These are phyloP conservation scores for Bos indicus DNA, from an alignment of 2,113 vertebrate genomes.

Conservation along the genomic window DNA sequence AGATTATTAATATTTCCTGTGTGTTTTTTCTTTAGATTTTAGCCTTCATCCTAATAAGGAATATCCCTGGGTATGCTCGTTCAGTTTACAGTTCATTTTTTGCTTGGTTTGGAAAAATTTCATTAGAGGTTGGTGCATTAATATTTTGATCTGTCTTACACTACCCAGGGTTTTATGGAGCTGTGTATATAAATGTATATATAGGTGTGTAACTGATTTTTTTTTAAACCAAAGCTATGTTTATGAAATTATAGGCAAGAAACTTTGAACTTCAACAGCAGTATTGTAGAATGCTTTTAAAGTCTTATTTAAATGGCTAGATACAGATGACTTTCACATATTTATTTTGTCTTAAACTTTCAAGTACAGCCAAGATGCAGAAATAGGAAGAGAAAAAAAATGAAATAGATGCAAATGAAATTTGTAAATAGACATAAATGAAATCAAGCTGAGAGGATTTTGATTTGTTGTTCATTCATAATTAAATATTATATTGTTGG, in stretches of 20 bases:
- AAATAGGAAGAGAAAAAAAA: background rate
- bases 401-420: conserved; percentile 5
- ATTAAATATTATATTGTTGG: conserved; percentile 6
- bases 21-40: conserved; percentile 85
- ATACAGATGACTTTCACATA: background rate
- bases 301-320: background rate
- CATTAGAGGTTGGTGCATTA: conserved; percentile 89
- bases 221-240: background rate
- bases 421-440: conserved; percentile 4
- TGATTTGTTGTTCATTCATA: conserved; percentile 10
- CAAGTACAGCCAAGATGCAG: background rate
- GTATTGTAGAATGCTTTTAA: background rate
- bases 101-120: conserved; percentile 98
- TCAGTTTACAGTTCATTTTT: conserved; percentile 98
- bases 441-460: conserved; percentile 33
- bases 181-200: background rate
- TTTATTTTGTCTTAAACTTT: background rate
- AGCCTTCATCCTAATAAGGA: conserved; percentile 96
- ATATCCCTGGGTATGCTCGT: conserved; percentile 94
- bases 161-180: background rate
- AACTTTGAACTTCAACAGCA: background rate
- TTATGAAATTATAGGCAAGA: background rate
- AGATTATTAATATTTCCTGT: conserved; percentile 11
- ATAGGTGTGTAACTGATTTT: background rate
- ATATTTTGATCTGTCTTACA: background rate